phyloP scores from a whole-genome alignment of 2,888 invertebrate species.

The Torymus aiolomorphi region DNA sequence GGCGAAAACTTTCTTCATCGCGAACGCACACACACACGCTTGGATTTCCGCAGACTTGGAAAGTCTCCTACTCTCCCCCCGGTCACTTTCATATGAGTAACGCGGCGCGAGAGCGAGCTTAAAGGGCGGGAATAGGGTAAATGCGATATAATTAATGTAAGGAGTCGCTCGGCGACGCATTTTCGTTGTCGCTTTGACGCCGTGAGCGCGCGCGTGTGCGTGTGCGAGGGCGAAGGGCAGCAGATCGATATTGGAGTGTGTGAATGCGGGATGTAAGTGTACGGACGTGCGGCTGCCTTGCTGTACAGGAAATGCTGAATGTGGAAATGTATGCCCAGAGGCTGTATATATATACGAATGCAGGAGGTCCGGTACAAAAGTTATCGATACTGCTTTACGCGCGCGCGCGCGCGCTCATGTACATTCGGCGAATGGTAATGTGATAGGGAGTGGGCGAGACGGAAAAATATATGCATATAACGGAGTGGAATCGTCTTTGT shows the following conservation, averaged over 20 bases:
- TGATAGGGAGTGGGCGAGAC: no score
- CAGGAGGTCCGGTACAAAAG: no score
- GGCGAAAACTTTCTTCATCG: constrained; percentile 50
- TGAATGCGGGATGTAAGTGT: neutral
- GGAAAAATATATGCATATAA: no score
- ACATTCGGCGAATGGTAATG: no score
- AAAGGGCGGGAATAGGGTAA: constrained; percentile 57
- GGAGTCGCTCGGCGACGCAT: constrained; percentile 57
- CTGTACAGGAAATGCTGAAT: no score
- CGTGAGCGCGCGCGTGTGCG: neutral
- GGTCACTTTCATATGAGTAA: neutral
- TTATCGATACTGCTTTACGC: no score
- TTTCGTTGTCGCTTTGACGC: constrained; percentile 15
- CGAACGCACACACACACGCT: neutral
- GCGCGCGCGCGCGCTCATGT: no score
- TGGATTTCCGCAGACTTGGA: constrained; percentile 25
- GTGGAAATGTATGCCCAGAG: no score
- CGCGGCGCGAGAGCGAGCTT: neutral
- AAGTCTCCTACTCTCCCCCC: constrained; percentile 15
- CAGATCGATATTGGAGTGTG: constrained; percentile 19
- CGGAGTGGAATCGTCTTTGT: no score
- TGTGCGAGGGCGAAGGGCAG: constrained; percentile 1
- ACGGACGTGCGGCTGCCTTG: no score
- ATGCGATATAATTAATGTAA: constrained; percentile 65
- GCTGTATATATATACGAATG: no score